Base-by-base conservation (phyloP, 1,140 invertebrate species). In the Acyrthosiphon pisum region DNA sequence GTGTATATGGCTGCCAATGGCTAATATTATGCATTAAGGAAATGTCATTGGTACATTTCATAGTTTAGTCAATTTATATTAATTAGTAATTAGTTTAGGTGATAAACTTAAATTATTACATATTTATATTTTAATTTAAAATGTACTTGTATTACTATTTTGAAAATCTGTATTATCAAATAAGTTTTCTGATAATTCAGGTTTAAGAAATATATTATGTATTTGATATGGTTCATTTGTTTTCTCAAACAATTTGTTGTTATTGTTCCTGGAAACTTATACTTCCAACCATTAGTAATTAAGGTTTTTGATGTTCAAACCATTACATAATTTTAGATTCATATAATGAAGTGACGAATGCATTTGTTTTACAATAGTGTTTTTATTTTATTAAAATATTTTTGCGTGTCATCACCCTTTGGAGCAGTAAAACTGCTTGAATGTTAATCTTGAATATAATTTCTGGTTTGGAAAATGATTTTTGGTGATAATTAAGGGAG, bases 141-240 rank as follows among this genome's bases (percentile, higher is more conserved):
- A n/a, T 76, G 60, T 76, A n/a, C n/a, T n/a, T 76, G n/a, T 76
- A 76, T 76, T 76, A 76, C n/a, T n/a, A 76, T 76, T 76, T 76
- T 76, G 14, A 76, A 76, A 76, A 76, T 76, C 60, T n/a, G 60
- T 76, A 76, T 76, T 76, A n/a, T 35, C 60, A n/a, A 30, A 76
- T 76, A 76, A 76, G n/a, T 76, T n/a, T 68, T 76, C 30, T 76
- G 60, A 14, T 76, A 76, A 14, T 4, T 76, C 60, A 76, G 60
- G 18, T 76, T 76, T 76, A n/a, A 76, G n/a, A 76, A 76, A 76
- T 76, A 76, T 76, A 76, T 76, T 76, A 76, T 76, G 60, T 76
- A 76, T 76, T 76, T 76, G 14, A 76, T n/a, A 76, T n/a, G n/a
- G n/a, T 76, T n/a, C 60, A 76, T 76, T 76, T 35, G 60, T 76